A percentile compares a stretch with the other conserved stretches of the same genome.
phyloP scores from a whole-genome alignment of 2,888 invertebrate species.

The Macroteleia sp. region DNA sequence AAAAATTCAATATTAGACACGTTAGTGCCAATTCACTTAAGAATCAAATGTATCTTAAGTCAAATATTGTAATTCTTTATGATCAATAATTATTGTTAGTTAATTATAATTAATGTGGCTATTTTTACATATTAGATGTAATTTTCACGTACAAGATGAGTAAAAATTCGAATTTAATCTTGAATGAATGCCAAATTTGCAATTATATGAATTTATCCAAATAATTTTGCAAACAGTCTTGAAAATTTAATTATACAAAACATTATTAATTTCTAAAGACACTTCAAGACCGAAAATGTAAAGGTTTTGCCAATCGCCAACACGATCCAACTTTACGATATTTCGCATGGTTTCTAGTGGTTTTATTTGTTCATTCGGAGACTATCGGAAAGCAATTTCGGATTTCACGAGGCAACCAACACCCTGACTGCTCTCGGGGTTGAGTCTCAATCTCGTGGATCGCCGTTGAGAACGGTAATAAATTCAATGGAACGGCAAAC shows the following conservation, averaged over 20 bases:
- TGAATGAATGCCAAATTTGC: too few species aligned
- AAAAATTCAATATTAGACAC: too few species aligned
- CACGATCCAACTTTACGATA: conserved; percentile 34
- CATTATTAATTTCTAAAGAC: conserved; percentile 1
- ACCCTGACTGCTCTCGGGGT: conserved; percentile 65
- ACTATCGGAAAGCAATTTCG: conserved; percentile 66
- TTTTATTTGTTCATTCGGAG: conserved; percentile 52
- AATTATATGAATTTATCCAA: too few species aligned
- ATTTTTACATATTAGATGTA: too few species aligned
- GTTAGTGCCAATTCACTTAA: too few species aligned
- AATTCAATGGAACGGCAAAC: conserved; percentile 78
- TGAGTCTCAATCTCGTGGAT: conserved; percentile 67
- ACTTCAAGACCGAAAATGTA: background rate
- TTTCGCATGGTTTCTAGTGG: conserved; percentile 24
- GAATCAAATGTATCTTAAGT: too few species aligned
- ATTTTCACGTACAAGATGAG: too few species aligned
- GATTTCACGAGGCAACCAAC: conserved; percentile 66
- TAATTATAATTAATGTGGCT: too few species aligned
- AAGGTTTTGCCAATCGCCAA: conserved; percentile 14
- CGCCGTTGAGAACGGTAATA: conserved; percentile 74
- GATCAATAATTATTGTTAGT: too few species aligned
- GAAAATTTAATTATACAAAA: background rate
- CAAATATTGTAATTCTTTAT: too few species aligned
- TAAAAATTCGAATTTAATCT: too few species aligned
- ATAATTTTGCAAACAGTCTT: too few species aligned